These are phyloP conservation scores for Tokudaia tokunoshimensis DNA, from an alignment of 2,797 vertebrate genomes.

Conservation along the genomic window DNA sequence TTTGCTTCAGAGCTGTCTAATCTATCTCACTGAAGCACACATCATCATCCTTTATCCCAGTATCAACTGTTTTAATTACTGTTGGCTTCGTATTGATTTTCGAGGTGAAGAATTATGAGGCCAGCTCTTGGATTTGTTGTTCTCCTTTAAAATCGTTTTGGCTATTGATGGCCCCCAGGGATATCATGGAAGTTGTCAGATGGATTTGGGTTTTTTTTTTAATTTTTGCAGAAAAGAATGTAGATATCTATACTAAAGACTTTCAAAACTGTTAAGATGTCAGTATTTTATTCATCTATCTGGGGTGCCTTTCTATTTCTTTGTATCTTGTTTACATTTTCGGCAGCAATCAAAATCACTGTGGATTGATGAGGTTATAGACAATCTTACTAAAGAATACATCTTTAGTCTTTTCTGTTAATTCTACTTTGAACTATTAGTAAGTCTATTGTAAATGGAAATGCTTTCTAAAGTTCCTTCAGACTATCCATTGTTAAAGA, in stretches of 20 bases:
- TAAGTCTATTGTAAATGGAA: slow-evolving; percentile 15
- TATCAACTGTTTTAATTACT: not conserved
- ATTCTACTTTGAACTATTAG: slow-evolving; percentile 51
- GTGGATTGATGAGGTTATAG: not conserved
- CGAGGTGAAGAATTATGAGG: slow-evolving; percentile 30
- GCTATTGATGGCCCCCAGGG: not conserved
- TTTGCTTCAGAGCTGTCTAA: not conserved
- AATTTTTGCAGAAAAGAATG: not conserved
- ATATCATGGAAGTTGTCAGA: not conserved
- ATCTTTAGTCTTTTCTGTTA: not conserved
- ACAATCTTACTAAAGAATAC: not conserved
- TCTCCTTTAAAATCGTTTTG: slow-evolving; percentile 38
- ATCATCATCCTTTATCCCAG: not conserved
- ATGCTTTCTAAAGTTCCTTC: slow-evolving; percentile 44
- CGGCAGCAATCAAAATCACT: not conserved
- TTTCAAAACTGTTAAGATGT: not conserved
- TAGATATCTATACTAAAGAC: not conserved
- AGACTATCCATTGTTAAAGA: not conserved
- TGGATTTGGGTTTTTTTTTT: not conserved
- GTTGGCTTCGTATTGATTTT: not conserved
- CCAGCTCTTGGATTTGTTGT: not conserved
- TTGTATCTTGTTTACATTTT: slow-evolving; percentile 31
- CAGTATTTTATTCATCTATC: slow-evolving; percentile 30
- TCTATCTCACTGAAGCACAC: not conserved
- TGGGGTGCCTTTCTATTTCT: not conserved